A percentile compares a stretch with the other conserved stretches of the same genome.
These are phyloP conservation scores for Mus pahari DNA, from an alignment of 2,113 vertebrate species.

Conservation along the genomic window DNA sequence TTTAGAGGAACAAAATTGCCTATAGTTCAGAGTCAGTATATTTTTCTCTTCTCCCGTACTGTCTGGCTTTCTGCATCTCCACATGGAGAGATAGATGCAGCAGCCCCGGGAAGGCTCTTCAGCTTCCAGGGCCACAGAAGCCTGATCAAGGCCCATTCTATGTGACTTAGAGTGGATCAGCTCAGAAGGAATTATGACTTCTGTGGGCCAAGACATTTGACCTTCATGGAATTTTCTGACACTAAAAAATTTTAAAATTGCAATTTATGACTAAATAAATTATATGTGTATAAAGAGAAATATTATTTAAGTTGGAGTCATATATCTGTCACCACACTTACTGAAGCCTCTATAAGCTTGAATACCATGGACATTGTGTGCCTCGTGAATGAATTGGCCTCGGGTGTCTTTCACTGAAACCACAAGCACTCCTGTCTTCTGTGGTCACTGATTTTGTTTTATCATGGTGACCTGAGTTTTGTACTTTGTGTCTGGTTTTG, in stretches of 20 bases:
- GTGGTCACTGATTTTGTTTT: neutral
- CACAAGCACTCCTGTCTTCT: neutral
- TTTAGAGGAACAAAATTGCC: neutral
- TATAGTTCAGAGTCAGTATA: neutral
- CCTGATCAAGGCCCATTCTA: neutral
- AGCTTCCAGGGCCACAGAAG: neutral
- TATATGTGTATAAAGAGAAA: neutral
- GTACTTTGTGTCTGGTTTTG: neutral
- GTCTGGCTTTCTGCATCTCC: neutral
- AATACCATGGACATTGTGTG: fast-evolving
- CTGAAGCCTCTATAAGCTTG: neutral
- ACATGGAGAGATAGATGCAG: neutral
- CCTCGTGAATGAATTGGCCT: neutral
- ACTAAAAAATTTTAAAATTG: neutral
- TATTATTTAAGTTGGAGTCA: neutral
- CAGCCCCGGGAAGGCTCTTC: too few relatives aligned
- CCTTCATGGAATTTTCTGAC: neutral
- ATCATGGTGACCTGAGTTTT: neutral
- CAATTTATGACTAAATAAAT: neutral
- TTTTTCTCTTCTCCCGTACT: neutral
- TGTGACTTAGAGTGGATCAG: neutral
- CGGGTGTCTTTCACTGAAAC: neutral
- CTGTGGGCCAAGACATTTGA: neutral
- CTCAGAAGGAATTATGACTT: neutral
- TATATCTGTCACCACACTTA: too few relatives aligned